Evolutionary conservation across 2,888 invertebrate genomes (phyloP), one percentile per base, ranked within the genome.

Genomic region (Hirtodrosophila histrioides): DNA sequence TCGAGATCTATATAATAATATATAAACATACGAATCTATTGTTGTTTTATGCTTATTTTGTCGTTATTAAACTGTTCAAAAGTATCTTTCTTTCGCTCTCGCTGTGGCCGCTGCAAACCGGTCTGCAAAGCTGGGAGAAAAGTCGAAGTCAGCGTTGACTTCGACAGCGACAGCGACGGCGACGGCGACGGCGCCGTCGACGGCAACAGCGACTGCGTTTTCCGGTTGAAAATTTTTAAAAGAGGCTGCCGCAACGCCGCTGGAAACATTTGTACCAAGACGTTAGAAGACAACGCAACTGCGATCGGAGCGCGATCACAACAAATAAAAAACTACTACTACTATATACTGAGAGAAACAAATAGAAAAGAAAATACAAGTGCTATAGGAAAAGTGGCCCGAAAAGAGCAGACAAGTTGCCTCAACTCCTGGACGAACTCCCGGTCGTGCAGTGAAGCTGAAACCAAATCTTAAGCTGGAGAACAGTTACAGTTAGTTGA

Each of bases 251-350:
- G 88, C 89, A 88, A 84, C 89, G 83, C 78, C 80, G 83, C 86
- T 76, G 75, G 90, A 88, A 92, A 91, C 92, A 92, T 92, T 92
- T 91, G 91, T 91, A 91, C 83, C 87, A 89, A 89, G 91, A 90
- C 91, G 89, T 89, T 89, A 89, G 91, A 90, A 89, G 88, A 88
- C 89, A 72, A 50, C 78, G 78, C 70, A 79, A 67, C 86, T 49
- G 66, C 77, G 73, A 64, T 66, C 58, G 67, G 57, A 72, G 75
- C 74, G 67, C 41, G 57, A 40, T 31, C 54, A 41, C 33, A 43
- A 40, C 56, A 37, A 37, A 49, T 35, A 12, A 55, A 12, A 39
- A 45, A n/a, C n/a, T n/a, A n/a, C n/a, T n/a, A n/a, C n/a, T 17
- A 17, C 17, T 17, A 17, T 17, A 17, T 17, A 17, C 17, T 17